Base-by-base conservation (phyloP, 1,140 invertebrate genomes). In the Formica exsecta region DNA sequence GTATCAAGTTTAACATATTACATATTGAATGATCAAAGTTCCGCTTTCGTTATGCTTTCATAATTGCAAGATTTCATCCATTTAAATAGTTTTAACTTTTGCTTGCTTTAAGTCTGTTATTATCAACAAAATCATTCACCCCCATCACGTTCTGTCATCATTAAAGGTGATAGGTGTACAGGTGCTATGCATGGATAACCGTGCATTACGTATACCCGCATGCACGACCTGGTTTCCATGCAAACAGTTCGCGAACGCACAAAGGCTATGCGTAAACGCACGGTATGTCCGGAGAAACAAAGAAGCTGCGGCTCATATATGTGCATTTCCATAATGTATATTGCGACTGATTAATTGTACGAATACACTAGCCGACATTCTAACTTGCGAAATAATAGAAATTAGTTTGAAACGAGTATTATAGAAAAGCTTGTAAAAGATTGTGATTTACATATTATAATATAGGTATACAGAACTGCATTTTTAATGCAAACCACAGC, bases 121-220 rank as follows among this genome's bases (percentile, higher is more conserved):
- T 77, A 59, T 54, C 16, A 32, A 59, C 25, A 64, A 36, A 77
- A 85, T 77, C 81, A 48, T 85, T 64, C 44, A 76, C 59, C 71
- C 71, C 76, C 59, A 48, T 75, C 9, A 44, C 16, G n/a, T 65
- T 75, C 32, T 54, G 32, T 36, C 48, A 41, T 85, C 59, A 76
- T 77, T 85, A 85, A 77, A 65, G 61, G 54, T 38, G 73, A 85
- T 85, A 85, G 81, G 36, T 16, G 32, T 51, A 85, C 73, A 77
- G 73, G 81, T 77, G 79, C 25, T 74, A 11, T 74, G 73, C 62
- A 77, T 48, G 81, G 81, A 85, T 85, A 85, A 85, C 77, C 19
- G 73, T 77, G 81, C 74, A 85, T 85, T 85, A 77, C 62, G 61
- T 65, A 65, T 85, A 77, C 81, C 81, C 81, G 81, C 81, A 85